Base-by-base conservation (phyloP, 2,797 vertebrate genomes). In the Agapornis canus region DNA sequence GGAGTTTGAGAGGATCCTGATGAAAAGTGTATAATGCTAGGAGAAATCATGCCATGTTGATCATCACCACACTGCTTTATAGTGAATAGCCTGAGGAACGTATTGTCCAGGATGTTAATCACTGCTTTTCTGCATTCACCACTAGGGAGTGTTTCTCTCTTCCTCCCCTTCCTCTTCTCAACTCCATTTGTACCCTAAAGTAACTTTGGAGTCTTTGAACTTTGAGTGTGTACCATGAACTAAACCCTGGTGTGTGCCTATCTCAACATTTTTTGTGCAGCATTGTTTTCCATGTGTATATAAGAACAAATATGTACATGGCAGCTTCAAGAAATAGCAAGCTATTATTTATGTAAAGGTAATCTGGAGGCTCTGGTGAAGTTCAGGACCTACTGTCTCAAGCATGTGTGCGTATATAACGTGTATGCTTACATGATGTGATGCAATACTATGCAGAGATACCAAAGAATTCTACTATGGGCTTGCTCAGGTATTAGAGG, bases 341-440 rank as follows among this genome's bases (percentile, higher is more conserved):
- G 6, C 10, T 49, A 1, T 27, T 48, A 10, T 51, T 71, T 68
- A 18, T 60, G 31, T 23, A 31, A 3, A 13, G 23, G 3, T 22
- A 52, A 22, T 31, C 49, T 71, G 19, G 31, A 47, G 47, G 26
- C 21, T 51, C 15, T 43, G 8, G 4, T 5, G 25, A 8, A 68
- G 19, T 3, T 54, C 54, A 18, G 57, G 32, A 35, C 19, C 35
- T 63, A 2, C 0, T 5, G 21, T 31, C 20, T 35, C 22, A 35
- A 25, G 21, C 20, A 35, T 3, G 2, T 9, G 68, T 56, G 47
- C 22, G 12, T 43, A 48, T 14, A 22, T 8, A 22, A 12, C 22
- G 39, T 10, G 5, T 49, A 5, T 2, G 2, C 61, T 60, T 43
- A 13, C 15, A 0, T 3, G 26, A 35, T 17, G 52, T 5, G 0